Conservation (phyloP, 1,140 invertebrate species). For the Tenebrio molitor region DNA sequence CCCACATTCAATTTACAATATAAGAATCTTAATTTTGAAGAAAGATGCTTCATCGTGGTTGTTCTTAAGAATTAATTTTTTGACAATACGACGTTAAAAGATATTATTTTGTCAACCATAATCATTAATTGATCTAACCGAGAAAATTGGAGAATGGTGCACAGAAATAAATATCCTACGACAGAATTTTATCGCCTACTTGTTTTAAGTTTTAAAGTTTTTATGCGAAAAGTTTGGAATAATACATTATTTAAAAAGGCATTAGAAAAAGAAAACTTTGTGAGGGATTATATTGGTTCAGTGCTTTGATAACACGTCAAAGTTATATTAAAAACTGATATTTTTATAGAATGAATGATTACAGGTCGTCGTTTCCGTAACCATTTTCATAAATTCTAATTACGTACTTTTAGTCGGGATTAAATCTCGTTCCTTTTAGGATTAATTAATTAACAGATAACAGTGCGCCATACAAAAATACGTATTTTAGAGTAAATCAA, state of each 20-base stretch:
- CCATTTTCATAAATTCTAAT: slow-evolving; percentile 9
- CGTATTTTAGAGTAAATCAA: background rate
- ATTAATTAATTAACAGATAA: slow-evolving; percentile 27
- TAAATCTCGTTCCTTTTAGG: slow-evolving; percentile 15
- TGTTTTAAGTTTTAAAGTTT: slow-evolving; percentile 27
- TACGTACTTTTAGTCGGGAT: background rate
- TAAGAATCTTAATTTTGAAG: too few relatives aligned
- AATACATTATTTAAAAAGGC: slow-evolving; percentile 40
- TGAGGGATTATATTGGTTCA: slow-evolving; percentile 16
- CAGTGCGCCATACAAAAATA: background rate
- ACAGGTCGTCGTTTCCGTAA: background rate
- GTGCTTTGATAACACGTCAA: slow-evolving; percentile 17
- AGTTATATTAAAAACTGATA: slow-evolving; percentile 1
- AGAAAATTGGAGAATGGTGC: too few relatives aligned
- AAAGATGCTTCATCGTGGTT: too few relatives aligned
- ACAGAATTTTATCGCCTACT: slow-evolving; percentile 20
- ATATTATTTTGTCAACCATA: too few relatives aligned
- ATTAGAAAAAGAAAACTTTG: slow-evolving; percentile 23
- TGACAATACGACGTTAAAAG: too few relatives aligned
- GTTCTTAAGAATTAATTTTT: too few relatives aligned
- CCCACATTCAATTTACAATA: too few relatives aligned
- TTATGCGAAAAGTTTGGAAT: slow-evolving; percentile 30
- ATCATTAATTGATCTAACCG: too few relatives aligned
- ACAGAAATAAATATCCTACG: slow-evolving; percentile 14
- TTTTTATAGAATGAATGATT: background rate